Conservation (phyloP, 2,113 vertebrate genomes). For the Copsychus sechellarum region DNA sequence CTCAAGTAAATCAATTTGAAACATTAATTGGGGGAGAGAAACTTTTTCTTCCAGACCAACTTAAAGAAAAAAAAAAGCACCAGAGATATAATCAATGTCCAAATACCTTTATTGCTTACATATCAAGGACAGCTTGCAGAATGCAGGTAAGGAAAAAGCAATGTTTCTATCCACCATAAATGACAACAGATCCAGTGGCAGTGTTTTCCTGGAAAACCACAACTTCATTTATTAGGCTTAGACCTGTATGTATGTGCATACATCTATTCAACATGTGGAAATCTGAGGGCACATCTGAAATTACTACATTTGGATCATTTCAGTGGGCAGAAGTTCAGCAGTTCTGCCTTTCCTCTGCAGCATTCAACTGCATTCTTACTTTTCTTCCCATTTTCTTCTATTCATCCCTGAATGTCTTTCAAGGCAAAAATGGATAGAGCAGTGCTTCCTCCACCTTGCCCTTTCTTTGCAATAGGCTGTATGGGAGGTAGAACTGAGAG, state of each 20-base stretch:
- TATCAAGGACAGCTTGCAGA: constrained; percentile 57
- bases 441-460: not conserved
- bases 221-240: not conserved
- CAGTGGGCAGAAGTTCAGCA: not conserved
- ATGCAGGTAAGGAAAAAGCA: not conserved
- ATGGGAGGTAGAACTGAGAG: not conserved
- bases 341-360: not conserved
- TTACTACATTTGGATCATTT: not conserved
- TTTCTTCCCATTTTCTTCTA: not conserved
- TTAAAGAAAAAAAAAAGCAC: not conserved
- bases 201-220: not conserved
- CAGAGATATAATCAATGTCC: constrained; percentile 11
- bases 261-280: not conserved
- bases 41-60: constrained; percentile 22
- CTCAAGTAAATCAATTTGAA: constrained; percentile 70
- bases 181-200: not conserved
- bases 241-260: not conserved
- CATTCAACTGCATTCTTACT: not conserved
- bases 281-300: not conserved
- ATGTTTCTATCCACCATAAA: not conserved
- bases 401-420: not conserved
- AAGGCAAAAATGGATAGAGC: not conserved
- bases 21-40: constrained; percentile 45
- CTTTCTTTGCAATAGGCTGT: not conserved
- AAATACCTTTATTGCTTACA: constrained; percentile 65